Base-by-base conservation (phyloP, 2,113 vertebrate genomes). In the Spermophilus dauricus region DNA sequence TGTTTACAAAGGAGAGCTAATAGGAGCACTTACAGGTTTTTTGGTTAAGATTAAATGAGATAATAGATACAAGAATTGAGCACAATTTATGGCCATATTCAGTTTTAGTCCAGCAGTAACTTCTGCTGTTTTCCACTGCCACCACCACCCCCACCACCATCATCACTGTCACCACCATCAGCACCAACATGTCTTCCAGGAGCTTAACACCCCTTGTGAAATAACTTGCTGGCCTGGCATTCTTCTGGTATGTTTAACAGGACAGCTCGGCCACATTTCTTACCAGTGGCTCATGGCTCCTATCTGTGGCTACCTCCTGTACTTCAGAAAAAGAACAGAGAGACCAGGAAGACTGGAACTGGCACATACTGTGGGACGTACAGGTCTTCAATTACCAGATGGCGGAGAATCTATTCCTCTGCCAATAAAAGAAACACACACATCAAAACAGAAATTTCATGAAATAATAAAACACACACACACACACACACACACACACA, bases 381-480 rank as follows among this genome's bases (percentile, higher is more conserved):
- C 12, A 95, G 22, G 22, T 67, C 13, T 72, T 92, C 76, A 73
- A 4, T 92, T 61, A 37, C n/a, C 26, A 78, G 22, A 37, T n/a
- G 67, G 26, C 42, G 12, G 45, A 2, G 88, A 73, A 37, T 37
- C 6, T 4, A 22, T 42, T 84, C 94, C 37, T 48, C 39, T 73
- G 18, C 70, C 39, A 65, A 0, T 48, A 34, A 92, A 78, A 89
- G 28, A 82, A 78, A 78, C 9, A 75, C 26, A 75, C 56, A 75
- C 63, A 88, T 67, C 56, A 51, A 91, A 90, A 90, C 6, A 94
- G 18, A 87, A 89, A 92, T 34, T 85, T 85, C 34, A 81, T 87
- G 39, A 51, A 76, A 26, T 70, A 51, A 24, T 51, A 56, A 72
- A 80, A 11, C 8, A 30, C 48, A 18, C 0, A 53, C 51, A 53